Evolutionary conservation across 2,113 vertebrate species (phyloP).

Genomic region (Pao palembangensis): DNA sequence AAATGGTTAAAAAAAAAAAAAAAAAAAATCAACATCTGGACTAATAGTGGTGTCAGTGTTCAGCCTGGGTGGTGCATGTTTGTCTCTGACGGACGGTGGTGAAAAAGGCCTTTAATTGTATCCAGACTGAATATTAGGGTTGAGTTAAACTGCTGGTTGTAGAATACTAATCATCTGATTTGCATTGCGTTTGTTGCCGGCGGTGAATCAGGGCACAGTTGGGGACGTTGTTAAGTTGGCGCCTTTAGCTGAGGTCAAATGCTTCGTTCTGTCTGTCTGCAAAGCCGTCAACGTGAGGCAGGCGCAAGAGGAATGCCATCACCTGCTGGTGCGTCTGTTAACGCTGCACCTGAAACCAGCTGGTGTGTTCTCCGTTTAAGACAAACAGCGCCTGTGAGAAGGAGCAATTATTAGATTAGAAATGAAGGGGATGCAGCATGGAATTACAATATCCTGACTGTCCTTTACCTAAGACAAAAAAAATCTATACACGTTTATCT

Average conservation of each 20-base stretch:
- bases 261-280: slow-evolving; percentile 1
- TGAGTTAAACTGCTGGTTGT: slow-evolving; percentile 17
- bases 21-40: slow-evolving; percentile 2
- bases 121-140: slow-evolving; percentile 16
- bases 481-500: too few relatives aligned
- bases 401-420: neutral
- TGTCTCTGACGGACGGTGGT: slow-evolving; percentile 20
- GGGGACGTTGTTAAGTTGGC: slow-evolving; percentile 6
- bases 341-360: slow-evolving; percentile 4
- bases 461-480: too few relatives aligned
- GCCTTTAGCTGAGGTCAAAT: slow-evolving; percentile 24
- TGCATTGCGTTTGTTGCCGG: slow-evolving; percentile 15
- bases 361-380: neutral
- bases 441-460: neutral
- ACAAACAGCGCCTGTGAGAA: neutral
- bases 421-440: neutral
- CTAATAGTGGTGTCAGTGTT: neutral
- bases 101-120: slow-evolving; percentile 25
- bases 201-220: slow-evolving; percentile 11
- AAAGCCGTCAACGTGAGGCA: slow-evolving; percentile 15
- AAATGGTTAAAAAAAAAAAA: neutral
- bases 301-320: slow-evolving; percentile 51
- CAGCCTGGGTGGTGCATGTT: too few relatives aligned
- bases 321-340: slow-evolving; percentile 50
- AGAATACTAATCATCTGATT: slow-evolving; percentile 36